Evolutionary conservation across 2,797 vertebrate species (phyloP).

Genomic region (Thunnus albacares): DNA sequence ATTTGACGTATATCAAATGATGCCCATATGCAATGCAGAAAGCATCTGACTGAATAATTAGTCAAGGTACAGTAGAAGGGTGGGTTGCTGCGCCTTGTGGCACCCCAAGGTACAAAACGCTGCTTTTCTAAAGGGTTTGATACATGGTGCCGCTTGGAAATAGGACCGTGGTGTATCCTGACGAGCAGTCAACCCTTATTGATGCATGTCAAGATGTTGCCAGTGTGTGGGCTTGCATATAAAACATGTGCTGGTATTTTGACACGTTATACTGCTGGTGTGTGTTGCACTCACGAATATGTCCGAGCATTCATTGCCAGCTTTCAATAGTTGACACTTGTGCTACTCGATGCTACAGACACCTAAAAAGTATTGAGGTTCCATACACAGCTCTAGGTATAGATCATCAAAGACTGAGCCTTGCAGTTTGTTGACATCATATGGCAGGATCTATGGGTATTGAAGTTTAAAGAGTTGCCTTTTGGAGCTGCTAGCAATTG

Average conservation of each 20-base stretch:
- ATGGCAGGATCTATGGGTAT: neutral
- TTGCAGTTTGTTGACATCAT: conserved; percentile 12
- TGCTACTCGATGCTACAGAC: neutral
- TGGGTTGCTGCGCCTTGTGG: too few species aligned
- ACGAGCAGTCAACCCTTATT: too few species aligned
- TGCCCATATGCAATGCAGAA: too few species aligned
- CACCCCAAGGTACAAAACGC: neutral
- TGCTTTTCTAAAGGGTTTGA: neutral
- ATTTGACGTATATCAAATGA: neutral
- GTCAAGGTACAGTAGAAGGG: too few species aligned
- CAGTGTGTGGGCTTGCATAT: neutral
- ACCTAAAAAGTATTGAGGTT: neutral
- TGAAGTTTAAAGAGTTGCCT: conserved; percentile 20
- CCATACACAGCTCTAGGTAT: neutral
- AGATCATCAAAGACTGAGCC: conserved; percentile 3
- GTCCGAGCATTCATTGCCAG: neutral
- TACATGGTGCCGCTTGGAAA: neutral
- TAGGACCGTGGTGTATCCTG: neutral
- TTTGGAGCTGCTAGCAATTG: conserved; percentile 16
- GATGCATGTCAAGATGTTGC: too few species aligned
- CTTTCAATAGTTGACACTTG: neutral
- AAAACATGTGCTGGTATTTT: neutral
- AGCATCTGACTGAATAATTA: too few species aligned
- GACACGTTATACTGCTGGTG: neutral
- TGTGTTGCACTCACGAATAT: neutral